phyloP scores from a whole-genome alignment of 2,888 invertebrate species.

The Melanostoma scalare region DNA sequence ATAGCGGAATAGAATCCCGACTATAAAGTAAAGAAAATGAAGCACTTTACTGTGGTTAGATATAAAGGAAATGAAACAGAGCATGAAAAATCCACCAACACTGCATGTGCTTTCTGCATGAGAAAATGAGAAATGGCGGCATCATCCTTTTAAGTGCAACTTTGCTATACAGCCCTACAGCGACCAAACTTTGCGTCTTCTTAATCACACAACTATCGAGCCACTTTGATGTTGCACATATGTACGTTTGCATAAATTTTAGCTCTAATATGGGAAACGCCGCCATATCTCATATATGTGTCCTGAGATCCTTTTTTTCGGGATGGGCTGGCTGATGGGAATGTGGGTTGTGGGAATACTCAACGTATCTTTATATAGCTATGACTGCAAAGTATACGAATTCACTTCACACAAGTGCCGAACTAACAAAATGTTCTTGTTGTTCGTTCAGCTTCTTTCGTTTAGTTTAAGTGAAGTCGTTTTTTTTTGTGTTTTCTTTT shows the following conservation, averaged over 20 bases:
- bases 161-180: slow-evolving; percentile 61
- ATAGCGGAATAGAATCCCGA: too few relatives aligned
- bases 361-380: not conserved
- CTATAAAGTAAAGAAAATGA: slow-evolving; percentile 21
- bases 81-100: slow-evolving; percentile 17
- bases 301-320: slow-evolving; percentile 46
- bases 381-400: slow-evolving; percentile 22
- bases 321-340: slow-evolving; percentile 7
- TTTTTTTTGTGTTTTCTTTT: slow-evolving; percentile 5
- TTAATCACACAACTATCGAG: slow-evolving; percentile 73
- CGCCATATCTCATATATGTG: slow-evolving; percentile 63
- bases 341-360: slow-evolving; percentile 20
- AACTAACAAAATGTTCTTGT: slow-evolving; percentile 65
- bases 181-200: slow-evolving; percentile 72
- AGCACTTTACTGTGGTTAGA: slow-evolving; percentile 24
- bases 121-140: slow-evolving; percentile 50
- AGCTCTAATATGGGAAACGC: slow-evolving; percentile 65
- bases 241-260: slow-evolving; percentile 71
- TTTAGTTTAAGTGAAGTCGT: slow-evolving; percentile 40
- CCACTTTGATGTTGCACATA: slow-evolving; percentile 71
- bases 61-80: slow-evolving; percentile 15
- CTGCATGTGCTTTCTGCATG: slow-evolving; percentile 18
- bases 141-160: slow-evolving; percentile 70
- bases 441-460: slow-evolving; percentile 66
- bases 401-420: slow-evolving; percentile 40